These are phyloP conservation scores for Andrena camellia DNA, from an alignment of 2,888 invertebrate genomes.

Conservation along the genomic window DNA sequence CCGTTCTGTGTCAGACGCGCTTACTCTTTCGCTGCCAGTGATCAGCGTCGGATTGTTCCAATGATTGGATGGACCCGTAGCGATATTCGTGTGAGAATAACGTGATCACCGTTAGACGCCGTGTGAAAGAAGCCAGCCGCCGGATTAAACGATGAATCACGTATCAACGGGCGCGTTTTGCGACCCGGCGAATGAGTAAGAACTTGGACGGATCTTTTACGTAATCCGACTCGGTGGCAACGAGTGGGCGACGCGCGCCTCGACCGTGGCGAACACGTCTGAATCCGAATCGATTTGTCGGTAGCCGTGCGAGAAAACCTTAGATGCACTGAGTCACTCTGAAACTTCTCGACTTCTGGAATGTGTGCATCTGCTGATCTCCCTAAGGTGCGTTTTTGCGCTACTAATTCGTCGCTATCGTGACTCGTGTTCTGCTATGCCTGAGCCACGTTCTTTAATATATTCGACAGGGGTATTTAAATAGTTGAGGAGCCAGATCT, in stretches of 20 bases:
- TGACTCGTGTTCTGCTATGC: too few relatives aligned
- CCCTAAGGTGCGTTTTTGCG: too few relatives aligned
- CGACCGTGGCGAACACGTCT: slow-evolving; percentile 29
- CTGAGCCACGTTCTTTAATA: too few relatives aligned
- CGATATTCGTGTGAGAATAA: slow-evolving; percentile 25
- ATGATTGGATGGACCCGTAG: neutral
- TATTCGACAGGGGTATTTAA: too few relatives aligned
- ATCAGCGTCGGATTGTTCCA: neutral
- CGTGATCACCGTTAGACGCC: slow-evolving; percentile 13
- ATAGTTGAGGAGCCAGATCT: neutral
- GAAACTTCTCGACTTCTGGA: slow-evolving; percentile 13
- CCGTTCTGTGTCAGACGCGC: neutral
- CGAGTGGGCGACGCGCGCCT: slow-evolving; percentile 63
- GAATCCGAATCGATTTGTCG: slow-evolving; percentile 48
- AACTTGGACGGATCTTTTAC: slow-evolving; percentile 65
- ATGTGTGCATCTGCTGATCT: neutral
- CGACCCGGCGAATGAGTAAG: slow-evolving; percentile 69
- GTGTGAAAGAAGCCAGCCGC: slow-evolving; percentile 29
- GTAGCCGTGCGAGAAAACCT: slow-evolving; percentile 15
- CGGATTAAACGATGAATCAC: slow-evolving; percentile 70
- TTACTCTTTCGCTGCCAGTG: neutral
- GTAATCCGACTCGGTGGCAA: slow-evolving; percentile 59
- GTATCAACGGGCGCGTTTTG: slow-evolving; percentile 52
- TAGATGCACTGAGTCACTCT: neutral
- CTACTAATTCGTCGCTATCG: too few relatives aligned